Conservation (phyloP, 2,797 vertebrate species). For the Sardinella longiceps region DNA sequence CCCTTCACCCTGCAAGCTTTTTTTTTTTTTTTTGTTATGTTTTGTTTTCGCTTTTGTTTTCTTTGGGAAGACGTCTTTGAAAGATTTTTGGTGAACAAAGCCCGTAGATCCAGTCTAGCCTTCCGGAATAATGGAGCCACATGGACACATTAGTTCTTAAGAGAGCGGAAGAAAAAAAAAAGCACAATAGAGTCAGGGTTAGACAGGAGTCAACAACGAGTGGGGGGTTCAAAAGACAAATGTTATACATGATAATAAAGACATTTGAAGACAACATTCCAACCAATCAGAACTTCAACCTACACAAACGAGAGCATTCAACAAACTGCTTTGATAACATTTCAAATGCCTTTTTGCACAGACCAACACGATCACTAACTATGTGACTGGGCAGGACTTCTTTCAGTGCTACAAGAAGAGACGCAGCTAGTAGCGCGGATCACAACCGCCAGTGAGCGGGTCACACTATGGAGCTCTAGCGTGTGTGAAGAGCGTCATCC, state of each 20-base stretch:
- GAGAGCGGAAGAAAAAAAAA: conserved; percentile 59
- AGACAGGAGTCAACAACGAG: conserved; percentile 43
- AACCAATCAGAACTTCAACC: conserved; percentile 32
- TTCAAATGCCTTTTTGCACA: conserved; percentile 19
- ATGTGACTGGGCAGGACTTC: conserved; percentile 32
- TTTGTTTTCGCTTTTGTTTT: conserved; percentile 32
- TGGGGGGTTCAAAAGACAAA: conserved; percentile 37
- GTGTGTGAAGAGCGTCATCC: not conserved
- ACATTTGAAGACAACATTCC: conserved; percentile 42
- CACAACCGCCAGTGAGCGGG: not conserved
- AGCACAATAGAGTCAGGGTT: conserved; percentile 51
- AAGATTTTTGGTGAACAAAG: conserved; percentile 68
- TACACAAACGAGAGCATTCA: conserved; percentile 38
- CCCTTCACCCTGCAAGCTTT: conserved; percentile 43
- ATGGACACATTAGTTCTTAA: conserved; percentile 61
- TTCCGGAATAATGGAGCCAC: conserved; percentile 67
- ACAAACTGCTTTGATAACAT: conserved; percentile 32
- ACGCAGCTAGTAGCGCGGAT: not conserved
- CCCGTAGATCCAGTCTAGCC: conserved; percentile 64
- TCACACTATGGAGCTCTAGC: not conserved
- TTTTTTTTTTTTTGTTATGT: too few relatives aligned
- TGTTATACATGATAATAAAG: conserved; percentile 46
- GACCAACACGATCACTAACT: conserved; percentile 32
- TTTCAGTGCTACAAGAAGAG: conserved; percentile 30
- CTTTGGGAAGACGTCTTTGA: conserved; percentile 59